Evolutionary conservation across 2,797 vertebrate genomes (phyloP).

Genomic region (Margarornis squamiger): DNA sequence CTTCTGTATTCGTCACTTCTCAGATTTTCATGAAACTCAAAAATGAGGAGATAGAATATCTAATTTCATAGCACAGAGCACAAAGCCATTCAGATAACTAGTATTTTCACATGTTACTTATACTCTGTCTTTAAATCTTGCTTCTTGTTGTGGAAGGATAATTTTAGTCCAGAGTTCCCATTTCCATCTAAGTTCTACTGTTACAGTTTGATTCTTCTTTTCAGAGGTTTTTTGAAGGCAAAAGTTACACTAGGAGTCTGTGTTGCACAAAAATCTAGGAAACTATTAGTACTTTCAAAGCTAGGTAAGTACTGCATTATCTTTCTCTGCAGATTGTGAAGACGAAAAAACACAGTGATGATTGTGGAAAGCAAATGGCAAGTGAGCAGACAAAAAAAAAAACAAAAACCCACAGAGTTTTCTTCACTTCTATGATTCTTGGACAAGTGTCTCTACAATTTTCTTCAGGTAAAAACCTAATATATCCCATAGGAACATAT

Average conservation of each 20-base stretch:
- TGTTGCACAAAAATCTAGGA: background rate
- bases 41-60: background rate
- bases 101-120: background rate
- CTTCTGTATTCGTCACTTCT: background rate
- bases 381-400: background rate
- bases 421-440: background rate
- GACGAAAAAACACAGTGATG: background rate
- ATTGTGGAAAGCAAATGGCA: background rate
- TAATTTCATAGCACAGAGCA: background rate
- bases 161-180: background rate
- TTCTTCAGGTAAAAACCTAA: background rate
- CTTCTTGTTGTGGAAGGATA: background rate
- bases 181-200: background rate
- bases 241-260: background rate
- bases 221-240: background rate
- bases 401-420: background rate
- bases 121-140: background rate
- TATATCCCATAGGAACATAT: background rate
- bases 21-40: background rate
- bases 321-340: background rate
- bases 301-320: background rate
- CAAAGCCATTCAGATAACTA: background rate
- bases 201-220: background rate
- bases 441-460: background rate
- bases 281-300: background rate